Evolutionary conservation across 2,113 vertebrate species (phyloP), one percentile per base, ranked within the genome.

Genomic region (Chaetops frenatus): DNA sequence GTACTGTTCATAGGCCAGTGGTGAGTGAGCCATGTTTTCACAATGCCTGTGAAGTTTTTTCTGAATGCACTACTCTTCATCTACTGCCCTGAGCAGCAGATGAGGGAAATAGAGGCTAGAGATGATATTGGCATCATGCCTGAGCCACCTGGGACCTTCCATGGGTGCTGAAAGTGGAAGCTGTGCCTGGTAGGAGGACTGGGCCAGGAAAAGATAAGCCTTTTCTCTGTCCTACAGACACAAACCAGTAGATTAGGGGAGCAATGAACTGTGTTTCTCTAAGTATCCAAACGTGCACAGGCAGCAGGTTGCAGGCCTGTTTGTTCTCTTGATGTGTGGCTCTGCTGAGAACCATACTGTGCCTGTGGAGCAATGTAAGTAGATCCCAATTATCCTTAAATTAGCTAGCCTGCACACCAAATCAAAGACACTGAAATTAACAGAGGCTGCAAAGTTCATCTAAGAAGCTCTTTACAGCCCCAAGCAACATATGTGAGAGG

Each of bases 181-280:
- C 3, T 31, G 6, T 36, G 11, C 33, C 21, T 64, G 28, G 50
- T 24, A 31, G 31, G 14, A 81, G 42, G 18, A n/a, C 19, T 27
- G 36, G 17, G 38, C 13, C 33, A 50, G 18, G 25, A 56, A 24
- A 72, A 40, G 28, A 77, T 35, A 86, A 50, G 21, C 4, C 27
- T 31, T 9, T 42, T 56, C 47, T 85, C 31, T 67, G 31, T 36
- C 23, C 29, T n/a, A 10, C 48, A 53, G 31, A 22, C 24, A 40
- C 35, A 74, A 64, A 50, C 6, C 33, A 8, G 21, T 35, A 16
- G 13, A 12, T 79, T 33, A 38, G 31, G 64, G 22, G 27, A 64
- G 12, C 1, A 2, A 25, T 42, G 48, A 81, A 8, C 20, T 0
- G 0, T 38, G 33, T 17, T 62, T 67, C n/a, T 73, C 2, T 27